phyloP scores from a whole-genome alignment of 2,797 vertebrate species.

The Poecilia velifera region DNA sequence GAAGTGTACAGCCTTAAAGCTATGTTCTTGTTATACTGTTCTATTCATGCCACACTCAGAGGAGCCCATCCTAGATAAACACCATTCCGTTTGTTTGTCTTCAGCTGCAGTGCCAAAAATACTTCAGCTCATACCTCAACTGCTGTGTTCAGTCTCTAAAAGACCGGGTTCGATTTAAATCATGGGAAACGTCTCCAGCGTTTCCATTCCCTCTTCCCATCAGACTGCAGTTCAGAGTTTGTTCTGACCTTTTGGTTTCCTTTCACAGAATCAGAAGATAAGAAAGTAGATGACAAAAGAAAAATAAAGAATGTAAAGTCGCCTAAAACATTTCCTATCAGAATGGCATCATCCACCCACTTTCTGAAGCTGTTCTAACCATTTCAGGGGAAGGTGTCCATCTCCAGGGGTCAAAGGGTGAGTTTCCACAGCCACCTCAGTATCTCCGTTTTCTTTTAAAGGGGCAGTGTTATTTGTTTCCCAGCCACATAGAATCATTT shows the following conservation, averaged over 20 bases:
- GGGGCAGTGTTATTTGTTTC: no score
- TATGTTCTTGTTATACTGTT: not conserved
- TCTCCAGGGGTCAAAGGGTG: not conserved
- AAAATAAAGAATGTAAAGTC: not conserved
- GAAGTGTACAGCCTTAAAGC: not conserved
- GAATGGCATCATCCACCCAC: not conserved
- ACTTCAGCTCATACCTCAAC: not conserved
- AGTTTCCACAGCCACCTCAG: not conserved
- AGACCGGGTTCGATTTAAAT: not conserved
- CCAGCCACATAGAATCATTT: no score
- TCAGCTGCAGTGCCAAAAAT: slow-evolving; percentile 63
- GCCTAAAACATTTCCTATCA: not conserved
- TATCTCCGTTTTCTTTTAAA: not conserved
- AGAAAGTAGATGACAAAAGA: not conserved
- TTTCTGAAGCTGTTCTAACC: not conserved
- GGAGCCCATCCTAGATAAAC: slow-evolving; percentile 9
- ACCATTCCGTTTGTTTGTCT: not conserved
- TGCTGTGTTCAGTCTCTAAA: not conserved
- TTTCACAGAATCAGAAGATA: slow-evolving; percentile 12
- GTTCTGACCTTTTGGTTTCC: slow-evolving; percentile 7
- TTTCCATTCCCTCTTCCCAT: slow-evolving; percentile 6
- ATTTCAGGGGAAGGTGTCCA: not conserved
- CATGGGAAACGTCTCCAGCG: not conserved
- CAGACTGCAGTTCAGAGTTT: slow-evolving; percentile 30
- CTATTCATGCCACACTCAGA: not conserved